Evolutionary conservation across 1,140 invertebrate genomes (phyloP).

Genomic region (Phymorhynchus buccinoides): DNA sequence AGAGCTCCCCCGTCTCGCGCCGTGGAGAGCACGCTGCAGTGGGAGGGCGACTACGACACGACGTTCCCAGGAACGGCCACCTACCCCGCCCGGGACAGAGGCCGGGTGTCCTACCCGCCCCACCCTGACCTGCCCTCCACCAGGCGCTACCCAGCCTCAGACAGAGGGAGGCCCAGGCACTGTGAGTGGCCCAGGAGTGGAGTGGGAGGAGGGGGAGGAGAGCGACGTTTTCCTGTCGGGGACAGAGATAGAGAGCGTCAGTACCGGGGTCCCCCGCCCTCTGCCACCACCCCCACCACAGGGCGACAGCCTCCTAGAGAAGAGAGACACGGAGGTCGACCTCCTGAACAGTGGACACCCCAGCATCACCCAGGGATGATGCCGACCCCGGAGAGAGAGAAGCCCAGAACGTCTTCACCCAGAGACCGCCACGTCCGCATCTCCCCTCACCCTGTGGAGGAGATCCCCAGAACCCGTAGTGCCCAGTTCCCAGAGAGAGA

Average conservation of each 20-base stretch:
- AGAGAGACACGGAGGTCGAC: too few relatives aligned
- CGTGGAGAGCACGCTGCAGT: not conserved
- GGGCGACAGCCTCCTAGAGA: too few relatives aligned
- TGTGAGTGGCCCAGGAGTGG: not conserved
- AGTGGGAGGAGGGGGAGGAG: too few relatives aligned
- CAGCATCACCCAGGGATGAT: not conserved
- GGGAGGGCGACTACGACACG: not conserved
- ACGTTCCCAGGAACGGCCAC: not conserved
- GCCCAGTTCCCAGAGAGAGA: not conserved
- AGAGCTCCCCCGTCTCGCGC: not conserved
- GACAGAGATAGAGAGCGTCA: slow-evolving; percentile 21
- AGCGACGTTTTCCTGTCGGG: not conserved
- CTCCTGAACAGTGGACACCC: too few relatives aligned
- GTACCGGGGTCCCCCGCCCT: not conserved
- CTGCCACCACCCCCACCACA: too few relatives aligned
- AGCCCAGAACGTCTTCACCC: not conserved
- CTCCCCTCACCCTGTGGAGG: not conserved
- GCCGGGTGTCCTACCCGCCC: not conserved
- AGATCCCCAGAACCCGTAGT: not conserved
- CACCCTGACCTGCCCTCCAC: not conserved
- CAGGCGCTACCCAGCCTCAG: not conserved
- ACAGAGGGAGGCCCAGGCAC: not conserved
- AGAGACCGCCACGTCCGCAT: slow-evolving; percentile 15
- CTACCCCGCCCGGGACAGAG: not conserved
- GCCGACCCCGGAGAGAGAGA: not conserved